Evolutionary conservation across 1,140 invertebrate species (phyloP).

Genomic region (Lordiphosa mommai): DNA sequence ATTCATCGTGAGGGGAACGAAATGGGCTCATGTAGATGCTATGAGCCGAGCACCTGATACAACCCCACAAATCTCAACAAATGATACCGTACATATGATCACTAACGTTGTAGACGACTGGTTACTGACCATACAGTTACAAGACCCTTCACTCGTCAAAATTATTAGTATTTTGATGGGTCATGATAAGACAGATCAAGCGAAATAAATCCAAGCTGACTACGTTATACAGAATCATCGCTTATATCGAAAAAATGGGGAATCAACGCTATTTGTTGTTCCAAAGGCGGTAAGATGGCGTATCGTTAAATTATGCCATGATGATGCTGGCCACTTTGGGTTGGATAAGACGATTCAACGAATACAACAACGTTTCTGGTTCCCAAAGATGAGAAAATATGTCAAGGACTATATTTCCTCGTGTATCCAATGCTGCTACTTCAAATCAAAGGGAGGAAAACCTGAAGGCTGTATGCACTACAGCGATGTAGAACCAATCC

Average conservation of each 20-base stretch:
- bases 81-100: no score
- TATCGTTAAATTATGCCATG: background rate
- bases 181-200: background rate
- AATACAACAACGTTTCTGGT: background rate
- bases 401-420: background rate
- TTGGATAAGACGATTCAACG: background rate
- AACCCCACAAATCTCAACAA: no score
- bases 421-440: background rate
- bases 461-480: background rate
- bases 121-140: background rate
- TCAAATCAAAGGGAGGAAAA: no score
- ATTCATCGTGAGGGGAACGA: no score
- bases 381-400: constrained; percentile 5
- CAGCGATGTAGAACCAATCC: no score
- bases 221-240: background rate
- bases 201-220: background rate
- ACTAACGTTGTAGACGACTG: no score
- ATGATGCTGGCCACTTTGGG: background rate
- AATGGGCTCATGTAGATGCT: no score
- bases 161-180: background rate
- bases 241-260: background rate
- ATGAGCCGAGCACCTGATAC: no score
- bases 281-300: constrained; percentile 1
- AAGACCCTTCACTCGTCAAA: background rate
- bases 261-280: background rate